phyloP scores from a whole-genome alignment of 2,113 vertebrate genomes.

The Ciconia stormi region DNA sequence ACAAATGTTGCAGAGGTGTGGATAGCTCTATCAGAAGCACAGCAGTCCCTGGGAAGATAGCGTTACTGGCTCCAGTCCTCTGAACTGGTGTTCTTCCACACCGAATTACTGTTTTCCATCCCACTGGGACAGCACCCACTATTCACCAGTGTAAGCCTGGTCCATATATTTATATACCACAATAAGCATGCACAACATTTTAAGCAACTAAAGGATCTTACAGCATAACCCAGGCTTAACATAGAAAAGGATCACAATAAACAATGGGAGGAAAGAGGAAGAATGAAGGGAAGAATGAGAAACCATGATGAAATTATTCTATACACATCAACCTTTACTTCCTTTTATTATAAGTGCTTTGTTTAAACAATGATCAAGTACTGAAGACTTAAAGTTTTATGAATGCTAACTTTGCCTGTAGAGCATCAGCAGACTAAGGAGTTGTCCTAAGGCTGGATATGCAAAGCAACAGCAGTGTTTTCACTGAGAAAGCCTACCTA shows the following conservation, averaged over 20 bases:
- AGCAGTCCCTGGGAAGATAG: background rate
- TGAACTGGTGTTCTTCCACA: background rate
- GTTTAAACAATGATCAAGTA: conserved; percentile 4
- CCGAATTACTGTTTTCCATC: background rate
- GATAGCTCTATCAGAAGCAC: background rate
- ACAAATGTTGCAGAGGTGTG: rapidly evolving
- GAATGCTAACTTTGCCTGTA: background rate
- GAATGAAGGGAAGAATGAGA: conserved; percentile 37
- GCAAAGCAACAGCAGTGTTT: background rate
- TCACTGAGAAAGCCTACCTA: background rate
- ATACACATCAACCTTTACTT: background rate
- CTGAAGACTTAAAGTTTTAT: background rate
- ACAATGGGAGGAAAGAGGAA: conserved; percentile 54
- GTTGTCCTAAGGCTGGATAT: background rate
- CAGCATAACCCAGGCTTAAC: background rate
- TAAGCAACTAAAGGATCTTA: background rate
- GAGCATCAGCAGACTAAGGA: background rate
- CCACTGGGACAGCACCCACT: background rate
- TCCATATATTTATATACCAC: background rate
- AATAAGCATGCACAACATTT: background rate
- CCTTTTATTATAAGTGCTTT: conserved; percentile 8
- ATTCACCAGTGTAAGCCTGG: background rate
- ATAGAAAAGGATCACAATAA: conserved; percentile 19
- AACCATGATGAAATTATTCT: background rate
- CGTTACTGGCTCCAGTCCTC: background rate